Conservation (phyloP, 2,888 invertebrate species). For the Muschampia plurimacula region DNA sequence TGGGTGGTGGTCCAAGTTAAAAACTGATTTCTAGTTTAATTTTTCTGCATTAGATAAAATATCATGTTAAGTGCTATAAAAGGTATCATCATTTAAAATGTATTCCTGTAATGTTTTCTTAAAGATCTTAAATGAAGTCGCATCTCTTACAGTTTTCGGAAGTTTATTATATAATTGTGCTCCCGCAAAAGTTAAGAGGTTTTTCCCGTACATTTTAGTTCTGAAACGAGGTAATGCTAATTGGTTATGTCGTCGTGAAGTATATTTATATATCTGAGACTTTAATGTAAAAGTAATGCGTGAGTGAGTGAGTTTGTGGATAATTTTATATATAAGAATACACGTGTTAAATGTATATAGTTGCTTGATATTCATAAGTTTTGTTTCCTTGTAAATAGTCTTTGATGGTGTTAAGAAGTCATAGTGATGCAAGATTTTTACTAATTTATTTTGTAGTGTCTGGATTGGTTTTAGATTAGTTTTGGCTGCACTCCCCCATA, state of each 20-base stretch:
- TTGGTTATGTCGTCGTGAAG: not conserved
- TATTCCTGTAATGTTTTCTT: too few relatives aligned
- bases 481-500: constrained; percentile 18
- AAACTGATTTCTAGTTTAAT: too few relatives aligned
- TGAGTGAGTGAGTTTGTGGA: constrained; percentile 13
- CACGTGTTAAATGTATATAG: constrained; percentile 11
- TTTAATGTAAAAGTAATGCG: constrained; percentile 9
- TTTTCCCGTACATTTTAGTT: constrained; percentile 1
- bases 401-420: constrained; percentile 15
- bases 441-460: constrained; percentile 14
- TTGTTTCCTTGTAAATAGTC: constrained; percentile 13
- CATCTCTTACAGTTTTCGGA: too few relatives aligned
- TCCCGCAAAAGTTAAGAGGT: not conserved
- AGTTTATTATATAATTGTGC: too few relatives aligned
- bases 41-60: too few relatives aligned
- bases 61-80: too few relatives aligned
- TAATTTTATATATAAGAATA: constrained; percentile 18
- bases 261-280: constrained; percentile 1
- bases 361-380: constrained; percentile 13
- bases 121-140: too few relatives aligned
- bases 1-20: too few relatives aligned
- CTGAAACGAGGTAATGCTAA: not conserved
- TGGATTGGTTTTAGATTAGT: constrained; percentile 5
- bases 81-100: too few relatives aligned
- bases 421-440: constrained; percentile 21